Evolutionary conservation across 2,797 vertebrate genomes (phyloP), one percentile per base, ranked within the genome.

Genomic region (Melanotaenia nigrans): DNA sequence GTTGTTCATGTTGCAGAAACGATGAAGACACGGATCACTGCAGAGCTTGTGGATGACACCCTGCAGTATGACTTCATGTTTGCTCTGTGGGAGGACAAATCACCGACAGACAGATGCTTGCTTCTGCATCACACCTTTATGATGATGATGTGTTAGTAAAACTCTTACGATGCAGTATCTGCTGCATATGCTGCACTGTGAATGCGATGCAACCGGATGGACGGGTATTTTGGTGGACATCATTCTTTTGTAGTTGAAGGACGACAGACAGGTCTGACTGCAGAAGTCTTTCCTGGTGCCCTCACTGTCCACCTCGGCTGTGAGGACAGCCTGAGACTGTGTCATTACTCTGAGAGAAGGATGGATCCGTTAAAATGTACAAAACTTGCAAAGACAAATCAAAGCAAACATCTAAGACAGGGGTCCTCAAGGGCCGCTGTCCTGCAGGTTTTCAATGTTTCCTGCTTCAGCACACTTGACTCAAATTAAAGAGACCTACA

Each of bases 241-340:
- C 0, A 58, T 61, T 71, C 85, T 94, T 91, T 96, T 96, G 88
- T 94, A 91, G 82, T 95, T 96, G 6, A 96, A 97, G 0, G 94
- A 90, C 61, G 93, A 93, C 58, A 97, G 90, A 87, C 97, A 99
- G 36, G 93, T 90, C 68, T 96, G 94, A 89, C 96, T 96, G 90
- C 97, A 99, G 93, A 99, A 98, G 76, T 97, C 95, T 82, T 95
- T 96, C 62, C 92, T 89, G 45, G 91, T 89, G 53, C 88, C 93
- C 0, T 92, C 91, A 30, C 82, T 82, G 61, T 97, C 96, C 87
- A 96, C 95, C 14, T 93, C 91, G 51, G 95, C 94, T 79, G 92
- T 94, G 85, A 97, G 92, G 79, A 95, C 89, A 30, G 95, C 93
- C 94, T 95, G 95, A 83, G 94, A 92, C 74, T 94, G 93, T 57